Percentiles rank a stretch among this genome's conserved stretches.
phyloP scores from a whole-genome alignment of 2,797 vertebrate species.

The Chelidonichthys spinosus region DNA sequence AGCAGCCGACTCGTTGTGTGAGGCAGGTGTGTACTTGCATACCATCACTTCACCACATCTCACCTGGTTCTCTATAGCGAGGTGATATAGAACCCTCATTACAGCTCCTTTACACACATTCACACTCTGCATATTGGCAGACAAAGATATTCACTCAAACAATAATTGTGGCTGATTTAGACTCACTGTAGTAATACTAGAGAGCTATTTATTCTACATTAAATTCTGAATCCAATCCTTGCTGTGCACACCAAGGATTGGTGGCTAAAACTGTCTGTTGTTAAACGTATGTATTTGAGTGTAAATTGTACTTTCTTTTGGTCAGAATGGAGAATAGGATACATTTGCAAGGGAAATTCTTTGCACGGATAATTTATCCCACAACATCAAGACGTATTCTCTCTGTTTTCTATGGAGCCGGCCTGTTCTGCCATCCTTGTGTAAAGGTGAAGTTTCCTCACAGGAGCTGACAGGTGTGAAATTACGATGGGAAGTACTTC shows the following conservation, averaged over 20 bases:
- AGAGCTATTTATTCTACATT: not conserved
- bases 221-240: not conserved
- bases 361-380: conserved; percentile 60
- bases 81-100: not conserved
- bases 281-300: not conserved
- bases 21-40: not conserved
- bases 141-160: not conserved
- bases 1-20: not conserved
- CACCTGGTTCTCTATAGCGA: not conserved
- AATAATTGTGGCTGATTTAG: conserved; percentile 1
- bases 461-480: conserved; percentile 86
- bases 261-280: not conserved
- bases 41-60: conserved; percentile 8
- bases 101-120: not conserved
- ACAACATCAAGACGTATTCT: conserved; percentile 62
- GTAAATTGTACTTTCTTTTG: not conserved
- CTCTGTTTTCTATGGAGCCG: conserved; percentile 64
- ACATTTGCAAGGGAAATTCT: conserved; percentile 75
- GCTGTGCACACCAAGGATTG: not conserved
- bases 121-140: not conserved
- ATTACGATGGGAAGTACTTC: conserved; percentile 84
- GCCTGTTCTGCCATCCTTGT: conserved; percentile 74
- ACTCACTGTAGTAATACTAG: not conserved
- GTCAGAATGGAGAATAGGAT: conserved; percentile 10
- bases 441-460: conserved; percentile 86